Base-by-base conservation (phyloP, 2,888 invertebrate species). In the Cistogaster globosa region DNA sequence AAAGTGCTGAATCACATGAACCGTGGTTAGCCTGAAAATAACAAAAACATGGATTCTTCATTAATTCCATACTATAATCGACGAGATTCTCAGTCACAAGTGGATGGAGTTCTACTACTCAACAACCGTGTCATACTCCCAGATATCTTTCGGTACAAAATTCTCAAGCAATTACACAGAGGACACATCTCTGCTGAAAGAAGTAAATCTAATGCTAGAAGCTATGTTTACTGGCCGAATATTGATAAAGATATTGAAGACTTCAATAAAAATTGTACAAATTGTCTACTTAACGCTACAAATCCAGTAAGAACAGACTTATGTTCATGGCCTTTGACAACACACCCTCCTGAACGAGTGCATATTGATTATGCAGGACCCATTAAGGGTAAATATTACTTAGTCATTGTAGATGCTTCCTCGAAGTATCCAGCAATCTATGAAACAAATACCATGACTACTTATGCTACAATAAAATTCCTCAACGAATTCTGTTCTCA, bases 181-280 rank as follows among this genome's bases (percentile, higher is more conserved):
- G 62, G 75, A 38, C 75, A 76, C 26, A 14, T 65, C 14, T 18
- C 42, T 12, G 16, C 36, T 6, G 79, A 79, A 63, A 18, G 69
- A 22, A 26, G 69, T 11, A 67, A 74, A 53, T 38, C 79, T 0
- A 45, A 71, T 7, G 71, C 71, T 6, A n/a, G 63, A n/a, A 71
- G 67, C 48, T 74, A 74, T 18, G 51, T 60, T 0, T 81, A 75
- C 22, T 79, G 79, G 72, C 16, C 45, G 45, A 57, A 69, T 62
- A 32, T 87, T 87, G 75, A 68, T 62, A 63, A 76, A 32, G 75
- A 88, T 88, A 68, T 90, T 86, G 85, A 90, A 88, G 89, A 89
- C 3, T 71, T 22, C 16, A 5, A 12, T 16, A 11, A n/a, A 71
- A 58, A 11, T 4, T 79, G 79, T 14, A 0, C 18, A 4, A 81